Base-by-base conservation (phyloP, 2,888 invertebrate species). In the Antheraea assamensis region DNA sequence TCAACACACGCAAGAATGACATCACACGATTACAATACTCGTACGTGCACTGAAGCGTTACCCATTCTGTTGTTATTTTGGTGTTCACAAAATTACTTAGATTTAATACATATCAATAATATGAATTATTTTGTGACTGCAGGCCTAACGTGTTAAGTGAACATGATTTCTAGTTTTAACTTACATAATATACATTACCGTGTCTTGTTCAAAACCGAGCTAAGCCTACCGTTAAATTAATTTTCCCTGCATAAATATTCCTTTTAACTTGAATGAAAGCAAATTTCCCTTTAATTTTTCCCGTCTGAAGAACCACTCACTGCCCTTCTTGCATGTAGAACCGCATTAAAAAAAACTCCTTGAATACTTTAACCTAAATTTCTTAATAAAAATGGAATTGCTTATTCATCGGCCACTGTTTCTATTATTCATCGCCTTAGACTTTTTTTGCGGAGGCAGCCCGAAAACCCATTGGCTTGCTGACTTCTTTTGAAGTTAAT, bases 401-500 rank as follows among this genome's bases (percentile, higher is more conserved):
- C 70, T 73, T 73, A 73, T 70, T 73, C 70, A 70, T 73, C 70
- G 68, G n/a, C 31, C 31, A 47, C 70, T 70, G 74, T 75, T 78
- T 81, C 76, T 77, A 68, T 80, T 78, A 78, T 80, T 82, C 75
- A 78, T 76, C 66, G 70, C 27, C 73, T 70, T 27, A 68, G 70
- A 70, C 35, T 72, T 70, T 71, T 75, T 61, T 24, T 73, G 49
- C 70, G 75, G 13, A 74, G 70, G 47, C 75, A 75, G 78, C 79
- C 68, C 73, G 71, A 76, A 80, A 78, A 80, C 80, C 81, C 79
- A 83, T 83, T 83, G 74, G 76, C 78, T 80, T 78, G 75, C 80
- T 77, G 78, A 78, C 77, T 82, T 83, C 77, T 78, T 83, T 81
- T 82, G 76, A 83, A 80, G 75, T 78, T 80, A 79, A 80, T 82